A percentile compares a stretch with the other conserved stretches of the same genome.
These are phyloP conservation scores for Drosophila kanapiae DNA, from an alignment of 1,140 invertebrate genomes.

Conservation along the genomic window DNA sequence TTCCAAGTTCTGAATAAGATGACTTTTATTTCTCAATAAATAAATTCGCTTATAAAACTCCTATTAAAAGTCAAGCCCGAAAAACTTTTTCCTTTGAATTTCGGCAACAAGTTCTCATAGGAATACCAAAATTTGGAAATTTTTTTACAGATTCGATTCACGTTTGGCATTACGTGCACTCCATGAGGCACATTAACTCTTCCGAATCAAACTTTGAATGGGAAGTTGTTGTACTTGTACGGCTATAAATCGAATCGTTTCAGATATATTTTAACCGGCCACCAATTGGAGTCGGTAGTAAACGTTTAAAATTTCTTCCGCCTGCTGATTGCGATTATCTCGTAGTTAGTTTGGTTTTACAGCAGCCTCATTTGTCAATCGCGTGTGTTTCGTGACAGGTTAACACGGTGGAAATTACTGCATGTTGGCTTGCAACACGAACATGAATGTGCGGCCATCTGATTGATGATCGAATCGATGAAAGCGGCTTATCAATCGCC, in stretches of 20 bases:
- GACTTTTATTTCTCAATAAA: conserved; percentile 3
- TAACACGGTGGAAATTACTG: conserved; percentile 37
- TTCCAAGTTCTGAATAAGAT: not conserved
- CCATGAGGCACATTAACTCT: conserved; percentile 14
- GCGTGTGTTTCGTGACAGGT: conserved; percentile 42
- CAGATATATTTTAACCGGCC: conserved; percentile 15
- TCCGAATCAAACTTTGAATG: conserved; percentile 8
- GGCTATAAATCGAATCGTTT: conserved; percentile 25
- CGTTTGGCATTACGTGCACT: conserved; percentile 31
- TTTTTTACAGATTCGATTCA: conserved; percentile 16
- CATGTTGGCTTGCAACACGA: conserved; percentile 21
- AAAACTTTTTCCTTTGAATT: not conserved
- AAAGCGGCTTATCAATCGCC: conserved; percentile 41
- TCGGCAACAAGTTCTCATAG: conserved; percentile 1
- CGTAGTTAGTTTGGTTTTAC: conserved; percentile 37
- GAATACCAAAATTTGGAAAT: conserved; percentile 5
- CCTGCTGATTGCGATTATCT: conserved; percentile 29
- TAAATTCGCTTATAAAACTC: not conserved
- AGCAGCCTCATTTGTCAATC: conserved; percentile 40
- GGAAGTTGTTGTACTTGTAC: conserved; percentile 1
- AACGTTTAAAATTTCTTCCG: conserved; percentile 45
- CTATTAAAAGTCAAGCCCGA: not conserved
- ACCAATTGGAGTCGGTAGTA: conserved; percentile 23
- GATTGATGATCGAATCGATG: conserved; percentile 57
- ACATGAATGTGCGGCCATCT: conserved; percentile 35